Evolutionary conservation across 1,140 invertebrate species (phyloP).

Genomic region (Condylostylus longicornis): DNA sequence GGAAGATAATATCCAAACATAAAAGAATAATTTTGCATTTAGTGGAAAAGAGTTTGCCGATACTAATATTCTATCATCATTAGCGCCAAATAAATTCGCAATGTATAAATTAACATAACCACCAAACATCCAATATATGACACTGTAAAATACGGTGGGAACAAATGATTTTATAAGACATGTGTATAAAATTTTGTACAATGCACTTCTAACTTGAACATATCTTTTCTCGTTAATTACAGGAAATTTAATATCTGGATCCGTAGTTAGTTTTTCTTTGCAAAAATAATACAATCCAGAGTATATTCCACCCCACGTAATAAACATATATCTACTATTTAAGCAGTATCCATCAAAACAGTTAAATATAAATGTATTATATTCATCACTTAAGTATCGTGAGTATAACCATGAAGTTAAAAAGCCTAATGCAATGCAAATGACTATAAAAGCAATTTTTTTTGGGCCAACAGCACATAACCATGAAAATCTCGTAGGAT

Average conservation of each 20-base stretch:
- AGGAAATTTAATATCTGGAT: slow-evolving; percentile 45
- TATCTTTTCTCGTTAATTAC: slow-evolving; percentile 50
- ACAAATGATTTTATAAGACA: slow-evolving; percentile 41
- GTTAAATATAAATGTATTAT: slow-evolving; percentile 19
- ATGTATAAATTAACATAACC: slow-evolving; percentile 9
- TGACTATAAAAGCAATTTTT: slow-evolving; percentile 29
- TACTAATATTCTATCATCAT: slow-evolving; percentile 16
- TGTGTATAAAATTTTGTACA: slow-evolving; percentile 38
- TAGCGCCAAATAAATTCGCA: slow-evolving; percentile 12
- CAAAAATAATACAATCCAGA: slow-evolving; percentile 52
- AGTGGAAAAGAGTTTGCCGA: slow-evolving; percentile 14
- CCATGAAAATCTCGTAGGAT: slow-evolving; percentile 38
- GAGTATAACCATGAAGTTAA: slow-evolving; percentile 41
- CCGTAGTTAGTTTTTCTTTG: slow-evolving; percentile 36
- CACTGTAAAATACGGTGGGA: slow-evolving; percentile 41
- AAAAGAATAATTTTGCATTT: slow-evolving; percentile 37
- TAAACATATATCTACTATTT: slow-evolving; percentile 40
- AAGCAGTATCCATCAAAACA: slow-evolving; percentile 30
- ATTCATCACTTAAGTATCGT: slow-evolving; percentile 34
- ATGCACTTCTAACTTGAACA: slow-evolving; percentile 41
- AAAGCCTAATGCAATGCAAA: slow-evolving; percentile 38
- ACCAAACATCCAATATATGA: slow-evolving; percentile 16
- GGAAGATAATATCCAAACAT: slow-evolving; percentile 49
- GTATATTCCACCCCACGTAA: slow-evolving; percentile 49
- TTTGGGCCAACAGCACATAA: slow-evolving; percentile 14